phyloP scores from a whole-genome alignment of 2,888 invertebrate species.

The Spodoptera exigua region DNA sequence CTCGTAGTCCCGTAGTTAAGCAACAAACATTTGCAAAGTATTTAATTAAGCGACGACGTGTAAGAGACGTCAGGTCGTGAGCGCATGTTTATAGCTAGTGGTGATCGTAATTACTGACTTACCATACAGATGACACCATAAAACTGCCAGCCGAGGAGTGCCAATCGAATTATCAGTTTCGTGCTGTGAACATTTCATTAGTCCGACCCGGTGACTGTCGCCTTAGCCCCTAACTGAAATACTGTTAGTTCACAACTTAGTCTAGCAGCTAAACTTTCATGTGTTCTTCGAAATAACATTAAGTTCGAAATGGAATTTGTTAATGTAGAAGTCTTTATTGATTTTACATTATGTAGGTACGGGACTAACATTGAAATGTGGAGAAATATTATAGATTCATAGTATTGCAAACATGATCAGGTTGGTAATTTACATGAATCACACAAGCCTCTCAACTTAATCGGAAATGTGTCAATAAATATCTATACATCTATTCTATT shows the following conservation, averaged over 20 bases:
- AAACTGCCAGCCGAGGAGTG: slow-evolving; percentile 62
- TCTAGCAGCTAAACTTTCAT: slow-evolving; percentile 3
- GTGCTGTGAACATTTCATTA: slow-evolving; percentile 53
- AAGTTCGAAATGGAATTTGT: too few relatives aligned
- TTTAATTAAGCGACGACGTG: slow-evolving; percentile 48
- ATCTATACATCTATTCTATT: too few relatives aligned
- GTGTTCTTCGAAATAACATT: too few relatives aligned
- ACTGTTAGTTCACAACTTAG: slow-evolving; percentile 19
- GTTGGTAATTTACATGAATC: too few relatives aligned
- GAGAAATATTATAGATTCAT: too few relatives aligned
- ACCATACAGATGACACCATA: slow-evolving; percentile 61
- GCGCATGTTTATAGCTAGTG: slow-evolving; percentile 55
- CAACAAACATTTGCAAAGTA: slow-evolving; percentile 21
- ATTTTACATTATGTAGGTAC: too few relatives aligned
- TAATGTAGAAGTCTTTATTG: too few relatives aligned
- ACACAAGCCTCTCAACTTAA: not conserved
- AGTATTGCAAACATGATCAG: too few relatives aligned
- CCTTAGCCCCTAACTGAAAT: slow-evolving; percentile 10
- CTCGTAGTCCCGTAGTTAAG: not conserved
- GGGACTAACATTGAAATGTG: too few relatives aligned
- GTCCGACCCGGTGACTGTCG: slow-evolving; percentile 33
- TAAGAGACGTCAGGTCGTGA: slow-evolving; percentile 33
- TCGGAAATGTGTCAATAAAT: not conserved
- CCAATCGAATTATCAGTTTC: slow-evolving; percentile 59
- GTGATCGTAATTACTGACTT: slow-evolving; percentile 65